These are phyloP conservation scores for Chlorospingus flavigularis DNA, from an alignment of 2,797 vertebrate species.

Conservation along the genomic window DNA sequence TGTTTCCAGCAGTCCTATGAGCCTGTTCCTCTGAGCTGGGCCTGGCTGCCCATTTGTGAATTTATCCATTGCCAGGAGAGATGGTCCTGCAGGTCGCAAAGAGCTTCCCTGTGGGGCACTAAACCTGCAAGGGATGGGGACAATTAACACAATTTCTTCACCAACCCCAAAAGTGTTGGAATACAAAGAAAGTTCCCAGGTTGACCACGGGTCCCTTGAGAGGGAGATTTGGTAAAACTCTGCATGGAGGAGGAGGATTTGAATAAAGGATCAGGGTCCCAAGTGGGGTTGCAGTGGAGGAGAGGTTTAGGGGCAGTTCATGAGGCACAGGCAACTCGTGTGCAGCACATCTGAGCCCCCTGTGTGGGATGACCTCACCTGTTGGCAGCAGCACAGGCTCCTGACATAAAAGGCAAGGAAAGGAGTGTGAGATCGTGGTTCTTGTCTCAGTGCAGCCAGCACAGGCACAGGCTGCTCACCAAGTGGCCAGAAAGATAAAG, in stretches of 20 bases:
- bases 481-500: background rate
- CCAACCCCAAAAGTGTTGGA: rapidly evolving
- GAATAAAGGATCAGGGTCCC: background rate
- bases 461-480: background rate
- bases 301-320: background rate
- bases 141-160: background rate
- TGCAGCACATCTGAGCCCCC: conserved; percentile 6
- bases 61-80: conserved; percentile 41
- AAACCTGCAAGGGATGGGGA: background rate
- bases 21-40: conserved; percentile 27
- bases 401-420: conserved; percentile 63
- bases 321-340: background rate
- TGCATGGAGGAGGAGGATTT: background rate
- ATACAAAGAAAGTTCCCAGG: background rate
- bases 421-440: background rate
- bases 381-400: conserved; percentile 42
- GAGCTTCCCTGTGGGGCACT: background rate
- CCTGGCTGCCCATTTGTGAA: conserved; percentile 16
- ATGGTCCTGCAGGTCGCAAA: background rate
- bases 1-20: conserved; percentile 54
- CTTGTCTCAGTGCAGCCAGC: background rate
- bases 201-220: rapidly evolving
- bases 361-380: conserved; percentile 59
- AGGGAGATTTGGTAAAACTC: background rate
- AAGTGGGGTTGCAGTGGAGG: background rate